Percentiles rank a stretch among this genome's conserved stretches.
phyloP scores from a whole-genome alignment of 2,888 invertebrate species.

The Yponomeuta evonymella region DNA sequence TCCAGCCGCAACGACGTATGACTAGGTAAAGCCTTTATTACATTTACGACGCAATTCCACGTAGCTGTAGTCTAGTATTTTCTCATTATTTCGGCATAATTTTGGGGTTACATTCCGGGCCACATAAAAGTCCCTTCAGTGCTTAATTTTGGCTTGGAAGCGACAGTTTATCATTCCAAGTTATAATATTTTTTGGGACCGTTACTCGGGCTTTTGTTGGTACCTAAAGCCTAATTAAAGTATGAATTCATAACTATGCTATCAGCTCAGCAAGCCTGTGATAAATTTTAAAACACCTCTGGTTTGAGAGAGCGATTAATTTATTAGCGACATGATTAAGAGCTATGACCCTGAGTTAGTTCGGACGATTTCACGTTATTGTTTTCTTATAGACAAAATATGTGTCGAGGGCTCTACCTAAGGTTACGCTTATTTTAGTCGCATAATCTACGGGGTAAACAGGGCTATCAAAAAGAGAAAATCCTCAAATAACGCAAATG shows the following conservation, averaged over 20 bases:
- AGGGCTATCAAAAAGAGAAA: not conserved
- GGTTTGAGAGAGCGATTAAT: conserved; percentile 38
- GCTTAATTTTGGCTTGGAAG: not conserved
- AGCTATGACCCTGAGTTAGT: conserved; percentile 57
- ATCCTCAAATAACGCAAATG: not conserved
- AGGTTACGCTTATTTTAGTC: conserved; percentile 41
- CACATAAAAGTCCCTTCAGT: not conserved
- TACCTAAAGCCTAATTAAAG: not conserved
- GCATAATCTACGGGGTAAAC: not conserved
- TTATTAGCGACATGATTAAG: conserved; percentile 45
- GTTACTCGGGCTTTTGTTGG: not conserved
- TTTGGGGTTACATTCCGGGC: not conserved
- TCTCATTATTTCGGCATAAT: not conserved
- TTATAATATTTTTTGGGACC: not conserved
- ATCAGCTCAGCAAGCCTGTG: not conserved
- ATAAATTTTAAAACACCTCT: not conserved
- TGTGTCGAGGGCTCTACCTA: conserved; percentile 70
- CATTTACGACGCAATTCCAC: conserved; percentile 9
- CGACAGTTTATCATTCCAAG: not conserved
- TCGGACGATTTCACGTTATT: conserved; percentile 70
- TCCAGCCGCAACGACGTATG: conserved; percentile 2
- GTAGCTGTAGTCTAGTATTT: not conserved
- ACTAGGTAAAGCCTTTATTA: conserved; percentile 7
- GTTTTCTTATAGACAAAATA: conserved; percentile 67
- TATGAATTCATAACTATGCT: not conserved